Base-by-base conservation (phyloP, 2,113 vertebrate species). In the Rhea pennata region DNA sequence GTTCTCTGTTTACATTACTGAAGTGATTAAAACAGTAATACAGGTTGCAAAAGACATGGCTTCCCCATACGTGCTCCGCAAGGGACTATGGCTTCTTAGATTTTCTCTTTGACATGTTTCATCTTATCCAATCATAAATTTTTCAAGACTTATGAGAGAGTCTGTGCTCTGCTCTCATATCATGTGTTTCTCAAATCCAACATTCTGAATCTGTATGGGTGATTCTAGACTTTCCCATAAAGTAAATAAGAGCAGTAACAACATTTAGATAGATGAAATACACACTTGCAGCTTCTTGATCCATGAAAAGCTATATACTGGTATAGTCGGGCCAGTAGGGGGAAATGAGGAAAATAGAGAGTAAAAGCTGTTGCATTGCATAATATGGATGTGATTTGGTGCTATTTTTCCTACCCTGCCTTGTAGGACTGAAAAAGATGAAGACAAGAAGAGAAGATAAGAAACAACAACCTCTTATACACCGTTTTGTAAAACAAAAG, bases 261-360 rank as follows among this genome's bases (percentile, higher is more conserved):
- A 42, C 10, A 26, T 62, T 77, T 22, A 77, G 40, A 50, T 77
- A 84, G 26, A 58, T 48, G 44, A 40, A 70, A 33, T 1, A 9
- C 58, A 66, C 48, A 70, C 42, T n/a, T 22, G 71, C 36, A 58
- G 26, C 36, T 29, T 80, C 27, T 44, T 48, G 29, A 56, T 39
- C 44, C 23, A 76, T 58, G 91, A 83, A 84, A 24, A 84, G 19
- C 7, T n/a, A 56, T 53, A 73, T 76, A 92, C 26, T 33, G 15
- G 46, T 29, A 64, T 3, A 29, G 21, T 12, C 4, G 4, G 2
- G 5, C 40, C 31, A 58, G 6, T 6, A 3, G 12, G 2, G 4
- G 3, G 54, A 40, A 9, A 31, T 24, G 31, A 10, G 22, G 44
- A 46, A 66, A 14, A 21, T 36, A 42, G 23, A 39, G 17, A 51